phyloP scores from a whole-genome alignment of 2,888 invertebrate species.

The Drosophila phalerata region DNA sequence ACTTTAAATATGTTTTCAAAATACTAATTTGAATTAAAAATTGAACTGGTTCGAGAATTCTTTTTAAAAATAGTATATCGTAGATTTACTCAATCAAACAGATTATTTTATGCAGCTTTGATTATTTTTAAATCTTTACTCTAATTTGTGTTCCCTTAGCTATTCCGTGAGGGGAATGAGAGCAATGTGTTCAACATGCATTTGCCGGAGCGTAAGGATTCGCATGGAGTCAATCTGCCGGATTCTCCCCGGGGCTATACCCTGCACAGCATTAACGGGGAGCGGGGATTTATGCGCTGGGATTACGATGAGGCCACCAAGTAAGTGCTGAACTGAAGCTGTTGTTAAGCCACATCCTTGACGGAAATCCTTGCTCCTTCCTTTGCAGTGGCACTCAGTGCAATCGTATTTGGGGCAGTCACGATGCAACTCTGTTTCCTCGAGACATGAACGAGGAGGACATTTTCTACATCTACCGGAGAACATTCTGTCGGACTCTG shows the following conservation, averaged over 20 bases:
- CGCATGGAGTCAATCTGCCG: constrained; percentile 52
- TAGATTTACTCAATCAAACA: too few species aligned
- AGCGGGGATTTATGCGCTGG: constrained; percentile 89
- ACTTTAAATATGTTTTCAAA: too few species aligned
- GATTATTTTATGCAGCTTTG: too few species aligned
- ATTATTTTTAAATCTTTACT: too few species aligned
- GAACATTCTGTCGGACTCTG: constrained; percentile 91
- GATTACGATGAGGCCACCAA: constrained; percentile 86
- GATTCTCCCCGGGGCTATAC: constrained; percentile 86
- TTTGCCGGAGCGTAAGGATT: constrained; percentile 83
- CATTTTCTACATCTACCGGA: constrained; percentile 89
- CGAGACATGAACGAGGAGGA: constrained; percentile 87
- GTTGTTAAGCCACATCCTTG: not conserved
- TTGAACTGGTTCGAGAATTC: too few species aligned
- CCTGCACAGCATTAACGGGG: constrained; percentile 88
- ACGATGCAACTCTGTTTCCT: constrained; percentile 91
- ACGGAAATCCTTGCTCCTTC: not conserved
- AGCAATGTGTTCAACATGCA: constrained; percentile 87
- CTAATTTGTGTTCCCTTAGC: constrained; percentile 34
- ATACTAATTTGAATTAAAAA: too few species aligned
- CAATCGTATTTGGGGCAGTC: constrained; percentile 89
- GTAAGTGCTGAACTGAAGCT: constrained; percentile 52
- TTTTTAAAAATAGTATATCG: too few species aligned
- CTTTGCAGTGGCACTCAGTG: constrained; percentile 87
- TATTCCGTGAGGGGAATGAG: constrained; percentile 88